Evolutionary conservation across 92 coral and sea anemone genomes (phyloP).

Genomic region (Heteractis magnifica): DNA sequence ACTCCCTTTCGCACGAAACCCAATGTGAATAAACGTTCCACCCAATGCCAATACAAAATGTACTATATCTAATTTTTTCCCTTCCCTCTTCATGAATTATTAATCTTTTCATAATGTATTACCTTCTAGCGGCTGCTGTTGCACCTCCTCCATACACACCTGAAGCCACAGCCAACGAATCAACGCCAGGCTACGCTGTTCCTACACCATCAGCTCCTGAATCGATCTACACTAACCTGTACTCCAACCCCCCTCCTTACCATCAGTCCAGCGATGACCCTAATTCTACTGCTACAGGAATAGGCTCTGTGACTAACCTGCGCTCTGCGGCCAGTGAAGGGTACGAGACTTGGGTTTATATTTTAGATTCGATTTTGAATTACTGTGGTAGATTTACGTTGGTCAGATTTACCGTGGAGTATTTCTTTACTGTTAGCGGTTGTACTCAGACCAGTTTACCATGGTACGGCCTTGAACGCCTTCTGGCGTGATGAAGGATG

Average conservation of each 20-base stretch:
- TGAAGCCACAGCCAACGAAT: constrained; percentile 6
- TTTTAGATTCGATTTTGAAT: not conserved
- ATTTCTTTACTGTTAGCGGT: no score
- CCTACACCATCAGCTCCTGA: constrained; percentile 45
- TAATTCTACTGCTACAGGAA: constrained; percentile 51
- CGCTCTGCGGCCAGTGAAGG: constrained; percentile 57
- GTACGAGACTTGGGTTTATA: constrained; percentile 8
- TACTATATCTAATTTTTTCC: no score
- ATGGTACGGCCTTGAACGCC: no score
- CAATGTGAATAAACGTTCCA: no score
- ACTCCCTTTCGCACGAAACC: not conserved
- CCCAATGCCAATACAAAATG: no score
- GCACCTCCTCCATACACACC: constrained; percentile 85
- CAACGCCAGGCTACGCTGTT: constrained; percentile 26
- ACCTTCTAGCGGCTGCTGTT: constrained; percentile 19
- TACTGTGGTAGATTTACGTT: no score
- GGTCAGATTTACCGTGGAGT: no score
- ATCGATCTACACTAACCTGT: constrained; percentile 43
- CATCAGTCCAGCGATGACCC: constrained; percentile 22
- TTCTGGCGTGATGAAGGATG: no score
- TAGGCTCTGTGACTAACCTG: constrained; percentile 77
- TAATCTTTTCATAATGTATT: no score
- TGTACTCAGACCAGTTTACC: no score
- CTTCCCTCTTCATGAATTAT: no score
- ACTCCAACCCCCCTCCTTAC: constrained; percentile 74